phyloP scores from a whole-genome alignment of 64 coral and sea anemone genomes.

The Dendronephthya gigantea region DNA sequence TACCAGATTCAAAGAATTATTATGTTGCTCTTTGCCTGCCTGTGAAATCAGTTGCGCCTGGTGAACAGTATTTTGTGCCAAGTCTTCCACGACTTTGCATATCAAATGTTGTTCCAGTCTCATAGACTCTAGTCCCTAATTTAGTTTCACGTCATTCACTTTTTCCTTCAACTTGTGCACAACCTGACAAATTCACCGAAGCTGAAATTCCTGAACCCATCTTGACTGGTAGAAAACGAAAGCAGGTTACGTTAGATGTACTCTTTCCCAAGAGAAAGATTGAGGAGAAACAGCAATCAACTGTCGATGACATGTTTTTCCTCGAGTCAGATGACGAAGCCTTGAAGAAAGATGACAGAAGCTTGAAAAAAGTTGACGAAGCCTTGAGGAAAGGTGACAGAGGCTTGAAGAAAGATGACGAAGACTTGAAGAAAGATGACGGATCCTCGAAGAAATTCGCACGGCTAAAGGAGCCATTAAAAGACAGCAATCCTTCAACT shows the following conservation, averaged over 20 bases:
- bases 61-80: slow-evolving; percentile 11
- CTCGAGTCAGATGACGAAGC: neutral
- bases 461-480: no score
- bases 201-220: neutral
- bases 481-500: no score
- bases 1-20: slow-evolving; percentile 35
- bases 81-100: slow-evolving; percentile 1
- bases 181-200: neutral
- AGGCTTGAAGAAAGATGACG: neutral
- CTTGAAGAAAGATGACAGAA: slow-evolving; percentile 5
- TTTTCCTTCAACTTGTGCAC: neutral
- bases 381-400: no score
- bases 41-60: neutral
- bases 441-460: no score
- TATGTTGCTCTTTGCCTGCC: slow-evolving; percentile 24
- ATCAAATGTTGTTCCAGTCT: neutral
- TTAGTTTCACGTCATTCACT: neutral
- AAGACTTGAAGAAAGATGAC: no score
- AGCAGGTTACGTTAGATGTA: neutral
- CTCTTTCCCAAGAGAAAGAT: neutral
- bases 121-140: neutral
- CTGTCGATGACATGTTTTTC: neutral
- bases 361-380: no score
- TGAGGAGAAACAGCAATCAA: neutral
- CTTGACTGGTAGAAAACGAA: neutral